Evolutionary conservation across 2,888 invertebrate species (phyloP).

Genomic region (Agonopterix alstromeriana): DNA sequence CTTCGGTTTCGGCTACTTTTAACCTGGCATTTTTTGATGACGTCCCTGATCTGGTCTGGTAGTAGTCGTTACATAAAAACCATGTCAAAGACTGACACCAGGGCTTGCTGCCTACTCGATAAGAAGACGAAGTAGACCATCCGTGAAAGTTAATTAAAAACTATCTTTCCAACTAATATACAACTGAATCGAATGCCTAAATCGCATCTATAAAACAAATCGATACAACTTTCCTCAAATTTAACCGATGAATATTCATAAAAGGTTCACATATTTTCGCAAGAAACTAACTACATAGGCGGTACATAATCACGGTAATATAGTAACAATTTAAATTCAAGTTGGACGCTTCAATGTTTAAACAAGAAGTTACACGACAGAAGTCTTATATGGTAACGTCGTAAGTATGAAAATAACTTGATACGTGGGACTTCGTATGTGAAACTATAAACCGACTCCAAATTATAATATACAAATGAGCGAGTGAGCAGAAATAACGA

Average conservation of each 20-base stretch:
- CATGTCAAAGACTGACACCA: too few species aligned
- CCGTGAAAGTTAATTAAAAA: too few species aligned
- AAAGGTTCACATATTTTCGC: constrained; percentile 1
- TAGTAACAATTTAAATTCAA: neutral
- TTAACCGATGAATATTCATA: constrained; percentile 5
- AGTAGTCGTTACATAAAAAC: too few species aligned
- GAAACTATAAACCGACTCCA: constrained; percentile 34
- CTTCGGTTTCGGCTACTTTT: too few species aligned
- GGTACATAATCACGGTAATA: neutral
- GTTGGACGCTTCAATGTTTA: neutral
- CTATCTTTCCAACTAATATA: too few species aligned
- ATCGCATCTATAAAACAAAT: neutral
- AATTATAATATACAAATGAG: constrained; percentile 76
- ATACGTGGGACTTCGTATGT: constrained; percentile 19
- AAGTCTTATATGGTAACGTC: neutral
- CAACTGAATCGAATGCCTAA: neutral
- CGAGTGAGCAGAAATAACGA: constrained; percentile 73
- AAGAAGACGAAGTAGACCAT: too few species aligned
- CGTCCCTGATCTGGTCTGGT: too few species aligned
- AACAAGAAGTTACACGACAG: neutral
- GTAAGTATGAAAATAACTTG: neutral
- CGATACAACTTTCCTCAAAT: constrained; percentile 3
- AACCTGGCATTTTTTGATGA: too few species aligned
- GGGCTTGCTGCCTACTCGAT: too few species aligned
- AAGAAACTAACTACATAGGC: constrained; percentile 13